phyloP scores from a whole-genome alignment of 1,140 invertebrate species.

The Coptotermes formosanus region DNA sequence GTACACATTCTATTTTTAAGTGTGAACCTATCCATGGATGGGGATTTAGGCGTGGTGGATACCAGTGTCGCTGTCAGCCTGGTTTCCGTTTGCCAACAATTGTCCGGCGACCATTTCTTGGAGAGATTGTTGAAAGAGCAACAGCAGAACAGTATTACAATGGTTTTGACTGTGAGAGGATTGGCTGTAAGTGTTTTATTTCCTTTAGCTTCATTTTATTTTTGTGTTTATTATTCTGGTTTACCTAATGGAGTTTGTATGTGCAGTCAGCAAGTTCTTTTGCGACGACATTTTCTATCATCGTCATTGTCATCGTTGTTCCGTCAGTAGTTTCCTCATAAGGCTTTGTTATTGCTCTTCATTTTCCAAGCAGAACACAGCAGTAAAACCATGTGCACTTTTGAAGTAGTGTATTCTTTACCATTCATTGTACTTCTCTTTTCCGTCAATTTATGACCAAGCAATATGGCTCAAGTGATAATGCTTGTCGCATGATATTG shows the following conservation, averaged over 20 bases:
- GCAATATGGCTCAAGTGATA: too few species aligned
- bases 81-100: constrained; percentile 83
- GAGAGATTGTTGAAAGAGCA: constrained; percentile 90
- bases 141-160: constrained; percentile 88
- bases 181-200: constrained; percentile 74
- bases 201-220: neutral
- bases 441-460: too few species aligned
- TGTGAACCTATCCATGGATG: constrained; percentile 96
- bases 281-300: neutral
- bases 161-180: constrained; percentile 87
- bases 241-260: too few species aligned
- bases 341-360: too few species aligned
- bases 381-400: too few species aligned
- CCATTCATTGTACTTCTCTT: too few species aligned
- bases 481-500: too few species aligned
- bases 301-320: neutral
- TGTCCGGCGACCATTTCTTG: constrained; percentile 85
- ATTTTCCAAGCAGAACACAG: too few species aligned
- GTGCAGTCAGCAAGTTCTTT: neutral
- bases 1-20: constrained; percentile 47
- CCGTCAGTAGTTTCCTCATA: neutral
- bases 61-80: constrained; percentile 91
- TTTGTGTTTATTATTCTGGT: neutral
- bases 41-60: constrained; percentile 93
- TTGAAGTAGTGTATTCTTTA: too few species aligned